Percentiles rank a stretch among this genome's conserved stretches.
Evolutionary conservation across 2,888 invertebrate species (phyloP).

Genomic region (Dromius quadrimaculatus): DNA sequence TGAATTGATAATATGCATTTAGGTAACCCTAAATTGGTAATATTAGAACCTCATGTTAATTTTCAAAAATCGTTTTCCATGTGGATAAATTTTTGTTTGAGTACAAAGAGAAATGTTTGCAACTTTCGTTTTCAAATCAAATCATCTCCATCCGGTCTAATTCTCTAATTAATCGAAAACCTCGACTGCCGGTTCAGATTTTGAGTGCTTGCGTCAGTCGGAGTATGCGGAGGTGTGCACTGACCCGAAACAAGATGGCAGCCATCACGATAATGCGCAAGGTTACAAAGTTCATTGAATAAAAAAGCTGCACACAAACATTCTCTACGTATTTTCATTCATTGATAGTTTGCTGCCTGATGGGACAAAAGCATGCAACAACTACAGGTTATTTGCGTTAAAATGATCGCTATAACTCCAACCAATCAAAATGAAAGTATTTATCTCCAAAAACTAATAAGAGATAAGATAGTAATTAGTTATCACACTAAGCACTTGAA

Average conservation of each 20-base stretch:
- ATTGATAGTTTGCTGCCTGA: conserved; percentile 54
- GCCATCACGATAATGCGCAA: conserved; percentile 44
- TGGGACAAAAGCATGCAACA: background rate
- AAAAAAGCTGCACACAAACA: conserved; percentile 55
- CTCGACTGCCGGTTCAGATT: background rate
- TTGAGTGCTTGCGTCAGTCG: conserved; percentile 14
- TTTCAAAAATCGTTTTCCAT: too few relatives aligned
- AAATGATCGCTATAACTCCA: too few relatives aligned
- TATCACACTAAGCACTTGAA: too few relatives aligned
- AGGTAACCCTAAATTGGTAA: too few relatives aligned
- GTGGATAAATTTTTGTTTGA: too few relatives aligned
- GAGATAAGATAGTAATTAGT: too few relatives aligned
- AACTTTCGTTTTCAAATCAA: conserved; percentile 12
- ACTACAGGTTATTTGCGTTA: too few relatives aligned
- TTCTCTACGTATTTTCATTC: conserved; percentile 56
- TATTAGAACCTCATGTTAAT: too few relatives aligned
- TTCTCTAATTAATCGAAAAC: background rate
- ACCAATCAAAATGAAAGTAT: too few relatives aligned
- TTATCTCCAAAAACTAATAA: too few relatives aligned
- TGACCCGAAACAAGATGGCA: conserved; percentile 45
- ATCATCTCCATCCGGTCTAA: background rate
- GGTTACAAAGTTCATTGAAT: conserved; percentile 57
- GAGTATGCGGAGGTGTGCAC: conserved; percentile 27
- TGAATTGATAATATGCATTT: too few relatives aligned
- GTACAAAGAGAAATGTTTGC: too few relatives aligned